phyloP scores from a whole-genome alignment of 2,888 invertebrate species.

The Onchidella celtica region DNA sequence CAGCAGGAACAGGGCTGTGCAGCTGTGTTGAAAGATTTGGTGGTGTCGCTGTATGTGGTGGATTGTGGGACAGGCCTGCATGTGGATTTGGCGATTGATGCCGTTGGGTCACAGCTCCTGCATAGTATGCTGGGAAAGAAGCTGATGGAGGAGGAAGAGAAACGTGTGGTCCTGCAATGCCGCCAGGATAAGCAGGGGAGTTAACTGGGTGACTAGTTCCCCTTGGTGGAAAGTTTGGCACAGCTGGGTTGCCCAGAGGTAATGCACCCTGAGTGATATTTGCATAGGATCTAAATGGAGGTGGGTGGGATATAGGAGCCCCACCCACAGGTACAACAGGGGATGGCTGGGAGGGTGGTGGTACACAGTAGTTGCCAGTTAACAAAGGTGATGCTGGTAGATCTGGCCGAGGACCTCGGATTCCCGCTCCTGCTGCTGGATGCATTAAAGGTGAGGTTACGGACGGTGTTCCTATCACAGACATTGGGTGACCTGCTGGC shows the following conservation, averaged over 20 bases:
- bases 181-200: background rate
- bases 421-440: background rate
- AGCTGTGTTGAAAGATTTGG: no score
- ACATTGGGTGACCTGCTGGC: no score
- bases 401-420: background rate
- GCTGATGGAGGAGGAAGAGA: background rate
- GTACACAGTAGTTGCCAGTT: slow-evolving; percentile 1
- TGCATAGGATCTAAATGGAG: slow-evolving; percentile 8
- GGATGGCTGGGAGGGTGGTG: background rate
- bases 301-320: background rate
- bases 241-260: background rate
- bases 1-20: background rate
- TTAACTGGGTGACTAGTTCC: slow-evolving; percentile 9
- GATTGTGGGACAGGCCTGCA: background rate
- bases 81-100: background rate
- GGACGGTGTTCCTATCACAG: no score
- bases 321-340: background rate
- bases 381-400: background rate
- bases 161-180: background rate
- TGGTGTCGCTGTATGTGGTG: background rate
- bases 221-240: background rate
- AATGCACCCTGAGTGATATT: slow-evolving; percentile 16
- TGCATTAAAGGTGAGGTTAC: background rate
- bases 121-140: background rate
- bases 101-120: background rate